phyloP scores from a whole-genome alignment of 2,888 invertebrate genomes.

The Aleiodes leptofemur region DNA sequence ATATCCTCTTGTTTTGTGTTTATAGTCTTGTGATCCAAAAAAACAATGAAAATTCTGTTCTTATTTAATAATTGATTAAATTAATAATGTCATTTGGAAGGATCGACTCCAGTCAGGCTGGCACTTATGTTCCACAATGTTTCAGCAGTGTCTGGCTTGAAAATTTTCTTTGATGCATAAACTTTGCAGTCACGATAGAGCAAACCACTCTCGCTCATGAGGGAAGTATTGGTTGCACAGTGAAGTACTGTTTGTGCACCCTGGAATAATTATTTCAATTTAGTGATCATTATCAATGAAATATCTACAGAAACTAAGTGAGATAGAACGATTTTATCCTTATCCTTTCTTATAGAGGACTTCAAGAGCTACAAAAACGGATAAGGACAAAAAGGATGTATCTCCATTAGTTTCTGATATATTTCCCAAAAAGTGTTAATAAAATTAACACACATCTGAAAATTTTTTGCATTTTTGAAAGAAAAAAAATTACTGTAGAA shows the following conservation, averaged over 20 bases:
- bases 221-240: slow-evolving; percentile 82
- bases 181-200: slow-evolving; percentile 86
- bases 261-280: slow-evolving; percentile 75
- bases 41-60: background rate
- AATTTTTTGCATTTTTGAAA: too few relatives aligned
- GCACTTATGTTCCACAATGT: slow-evolving; percentile 85
- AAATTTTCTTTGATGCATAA: slow-evolving; percentile 79
- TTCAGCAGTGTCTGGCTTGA: slow-evolving; percentile 80
- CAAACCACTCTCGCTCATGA: slow-evolving; percentile 81
- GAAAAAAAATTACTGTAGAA: too few relatives aligned
- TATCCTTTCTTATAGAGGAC: too few relatives aligned
- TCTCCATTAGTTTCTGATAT: too few relatives aligned
- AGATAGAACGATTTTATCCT: too few relatives aligned
- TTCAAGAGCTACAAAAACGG: too few relatives aligned
- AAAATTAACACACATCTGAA: too few relatives aligned
- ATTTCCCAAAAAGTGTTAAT: too few relatives aligned
- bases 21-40: background rate
- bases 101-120: slow-evolving; percentile 71
- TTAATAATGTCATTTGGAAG: slow-evolving; percentile 16
- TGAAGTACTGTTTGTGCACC: slow-evolving; percentile 88
- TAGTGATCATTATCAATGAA: background rate
- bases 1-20: slow-evolving; percentile 17
- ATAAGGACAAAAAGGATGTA: too few relatives aligned
- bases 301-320: too few relatives aligned
- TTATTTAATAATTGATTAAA: background rate